These are phyloP conservation scores for Sepioteuthis lessoniana DNA, from an alignment of 2,888 invertebrate species.

Conservation along the genomic window DNA sequence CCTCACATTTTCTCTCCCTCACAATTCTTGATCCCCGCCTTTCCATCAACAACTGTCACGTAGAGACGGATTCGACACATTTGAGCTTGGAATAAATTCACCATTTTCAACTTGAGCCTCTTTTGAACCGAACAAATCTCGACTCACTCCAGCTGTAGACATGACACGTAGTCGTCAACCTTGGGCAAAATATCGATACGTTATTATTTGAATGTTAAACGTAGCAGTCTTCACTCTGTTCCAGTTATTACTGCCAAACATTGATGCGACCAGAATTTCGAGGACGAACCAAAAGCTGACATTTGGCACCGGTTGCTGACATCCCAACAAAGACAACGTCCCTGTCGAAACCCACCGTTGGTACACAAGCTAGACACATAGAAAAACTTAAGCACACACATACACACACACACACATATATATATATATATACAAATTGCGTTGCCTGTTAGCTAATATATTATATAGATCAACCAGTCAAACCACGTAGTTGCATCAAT, in stretches of 20 bases:
- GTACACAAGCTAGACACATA: neutral
- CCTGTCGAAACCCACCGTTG: neutral
- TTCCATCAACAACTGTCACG: neutral
- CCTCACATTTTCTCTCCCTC: too few species aligned
- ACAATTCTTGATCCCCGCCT: neutral
- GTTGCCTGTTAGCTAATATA: too few species aligned
- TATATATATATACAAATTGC: too few species aligned
- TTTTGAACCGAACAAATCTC: neutral
- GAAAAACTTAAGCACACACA: neutral
- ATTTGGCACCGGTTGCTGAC: neutral
- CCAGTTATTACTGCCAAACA: neutral
- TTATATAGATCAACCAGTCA: too few species aligned
- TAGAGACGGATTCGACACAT: neutral
- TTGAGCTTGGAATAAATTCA: neutral
- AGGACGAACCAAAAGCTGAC: neutral
- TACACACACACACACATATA: too few species aligned
- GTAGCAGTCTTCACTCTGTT: neutral
- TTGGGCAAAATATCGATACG: neutral
- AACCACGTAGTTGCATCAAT: too few species aligned
- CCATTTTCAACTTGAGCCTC: neutral
- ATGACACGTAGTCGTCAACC: neutral
- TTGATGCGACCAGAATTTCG: neutral
- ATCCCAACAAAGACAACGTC: neutral
- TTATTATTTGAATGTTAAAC: slow-evolving; percentile 21
- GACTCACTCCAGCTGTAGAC: neutral